Evolutionary conservation across 2,113 vertebrate species (phyloP).

Genomic region (Barbus barbus): DNA sequence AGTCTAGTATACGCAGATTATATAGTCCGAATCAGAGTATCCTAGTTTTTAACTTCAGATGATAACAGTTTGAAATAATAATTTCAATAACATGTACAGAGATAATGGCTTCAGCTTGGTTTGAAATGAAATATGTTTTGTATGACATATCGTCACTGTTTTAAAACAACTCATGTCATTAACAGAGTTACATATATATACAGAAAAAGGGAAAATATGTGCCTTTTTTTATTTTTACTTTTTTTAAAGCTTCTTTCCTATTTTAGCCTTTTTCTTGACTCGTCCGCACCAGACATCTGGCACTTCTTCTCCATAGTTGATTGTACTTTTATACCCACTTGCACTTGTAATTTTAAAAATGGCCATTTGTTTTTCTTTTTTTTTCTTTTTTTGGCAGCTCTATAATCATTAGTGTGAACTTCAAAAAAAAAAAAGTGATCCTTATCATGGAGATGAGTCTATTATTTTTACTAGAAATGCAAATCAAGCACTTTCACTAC

Average conservation of each 20-base stretch:
- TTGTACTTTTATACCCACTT: constrained; percentile 73
- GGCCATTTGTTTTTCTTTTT: background rate
- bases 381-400: constrained; percentile 62
- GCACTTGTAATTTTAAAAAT: constrained; percentile 58
- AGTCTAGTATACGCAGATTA: constrained; percentile 1
- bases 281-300: constrained; percentile 37
- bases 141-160: constrained; percentile 38
- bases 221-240: constrained; percentile 69
- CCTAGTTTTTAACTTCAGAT: constrained; percentile 22
- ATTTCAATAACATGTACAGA: constrained; percentile 48
- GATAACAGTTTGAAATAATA: constrained; percentile 41
- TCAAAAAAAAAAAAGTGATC: constrained; percentile 49
- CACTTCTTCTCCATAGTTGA: constrained; percentile 60
- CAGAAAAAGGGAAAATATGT: constrained; percentile 76
- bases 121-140: constrained; percentile 33
- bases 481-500: constrained; percentile 61
- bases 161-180: constrained; percentile 47
- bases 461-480: constrained; percentile 51
- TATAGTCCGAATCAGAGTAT: constrained; percentile 1
- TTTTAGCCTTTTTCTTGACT: constrained; percentile 60
- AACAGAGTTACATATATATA: constrained; percentile 68
- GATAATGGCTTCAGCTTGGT: constrained; percentile 32
- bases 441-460: constrained; percentile 39
- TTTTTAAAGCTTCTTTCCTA: constrained; percentile 64
- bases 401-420: constrained; percentile 49